Base-by-base conservation (phyloP, 2,888 invertebrate genomes). In the Doris montereyensis region DNA sequence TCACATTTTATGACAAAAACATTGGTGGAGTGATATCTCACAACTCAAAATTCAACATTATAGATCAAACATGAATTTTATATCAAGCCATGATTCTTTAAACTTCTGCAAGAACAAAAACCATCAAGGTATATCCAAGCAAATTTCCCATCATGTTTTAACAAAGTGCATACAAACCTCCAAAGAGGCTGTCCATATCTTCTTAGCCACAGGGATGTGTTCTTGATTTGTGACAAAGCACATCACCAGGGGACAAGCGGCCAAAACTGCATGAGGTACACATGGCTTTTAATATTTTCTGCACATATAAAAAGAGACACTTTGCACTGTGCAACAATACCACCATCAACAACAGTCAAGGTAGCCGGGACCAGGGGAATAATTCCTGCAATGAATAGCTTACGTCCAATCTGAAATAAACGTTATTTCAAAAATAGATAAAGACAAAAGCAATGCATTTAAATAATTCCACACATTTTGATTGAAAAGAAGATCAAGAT, bases 311-410 rank as follows among this genome's bases (percentile, higher is more conserved):
- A n/a, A 83, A 97, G 93, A 1, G 97, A 94, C 30, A 98, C 93
- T 84, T 95, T 95, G 87, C 96, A 95, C 92, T 97, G 96, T 1
- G 84, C 71, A 57, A 94, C 93, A 85, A 95, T 94, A 79, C 96
- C 96, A 79, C 96, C 96, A 76, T 93, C 93, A 52, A 96, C 93
- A 86, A 96, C 92, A 85, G 93, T 92, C 94, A 96, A 94, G 85
- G 94, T 95, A 34, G 95, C 95, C 80, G 96, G 97, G 83, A 97
- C 95, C 84, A 98, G 93, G 17, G 96, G 97, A 85, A 98, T 97
- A 93, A 97, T 97, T 0, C 97, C 97, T 85, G 97, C 96, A 73
- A 97, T 94, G 80, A 95, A 95, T 81, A 97, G 95, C 84, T 96
- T 94, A 87, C 96, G 95, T 78, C 95, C 95, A 72, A 97, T 93